Evolutionary conservation across 2,797 vertebrate genomes (phyloP).

Genomic region (Zalophus californianus): DNA sequence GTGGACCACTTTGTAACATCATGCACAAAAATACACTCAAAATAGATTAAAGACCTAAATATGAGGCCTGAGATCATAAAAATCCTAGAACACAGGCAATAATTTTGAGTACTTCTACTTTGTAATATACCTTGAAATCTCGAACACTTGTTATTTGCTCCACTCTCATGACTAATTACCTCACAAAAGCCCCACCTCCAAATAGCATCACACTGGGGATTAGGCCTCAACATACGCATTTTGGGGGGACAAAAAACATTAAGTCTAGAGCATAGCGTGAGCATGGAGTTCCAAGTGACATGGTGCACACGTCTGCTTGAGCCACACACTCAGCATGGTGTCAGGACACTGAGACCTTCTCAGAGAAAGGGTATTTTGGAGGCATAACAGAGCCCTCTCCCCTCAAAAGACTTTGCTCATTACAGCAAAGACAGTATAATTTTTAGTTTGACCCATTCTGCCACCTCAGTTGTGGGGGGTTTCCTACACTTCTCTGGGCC

Average conservation of each 20-base stretch:
- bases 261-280: not conserved
- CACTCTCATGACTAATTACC: not conserved
- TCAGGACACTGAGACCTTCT: not conserved
- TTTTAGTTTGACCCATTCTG: not conserved
- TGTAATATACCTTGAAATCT: no score
- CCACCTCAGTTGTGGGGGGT: not conserved
- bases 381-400: no score
- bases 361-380: not conserved
- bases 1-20: no score
- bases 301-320: not conserved
- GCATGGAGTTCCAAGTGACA: not conserved
- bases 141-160: no score
- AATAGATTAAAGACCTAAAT: no score
- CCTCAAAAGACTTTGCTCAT: not conserved
- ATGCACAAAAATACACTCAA: no score
- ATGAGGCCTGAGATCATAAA: no score
- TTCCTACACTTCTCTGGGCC: not conserved
- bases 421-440: not conserved
- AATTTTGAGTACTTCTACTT: no score
- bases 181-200: not conserved
- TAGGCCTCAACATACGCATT: not conserved
- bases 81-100: no score
- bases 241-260: not conserved
- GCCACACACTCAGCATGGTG: not conserved
- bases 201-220: not conserved